phyloP scores from a whole-genome alignment of 2,888 invertebrate genomes.

The Leptothorax acervorum region DNA sequence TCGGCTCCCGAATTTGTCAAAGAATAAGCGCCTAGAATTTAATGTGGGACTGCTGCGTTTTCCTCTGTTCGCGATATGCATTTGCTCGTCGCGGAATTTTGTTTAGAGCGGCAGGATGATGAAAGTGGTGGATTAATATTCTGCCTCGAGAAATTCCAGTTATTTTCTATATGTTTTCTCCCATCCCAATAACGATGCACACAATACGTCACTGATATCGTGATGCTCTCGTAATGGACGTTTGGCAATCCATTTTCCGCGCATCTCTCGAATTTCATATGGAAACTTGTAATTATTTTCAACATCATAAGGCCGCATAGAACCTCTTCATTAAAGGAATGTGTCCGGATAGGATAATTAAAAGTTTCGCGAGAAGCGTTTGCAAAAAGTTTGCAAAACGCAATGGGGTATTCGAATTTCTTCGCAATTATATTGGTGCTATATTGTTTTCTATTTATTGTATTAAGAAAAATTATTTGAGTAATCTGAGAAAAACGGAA shows the following conservation, averaged over 20 bases:
- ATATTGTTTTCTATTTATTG: background rate
- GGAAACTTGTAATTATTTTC: conserved; percentile 78
- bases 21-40: conserved; percentile 28
- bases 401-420: conserved; percentile 56
- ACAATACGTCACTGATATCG: conserved; percentile 47
- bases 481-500: background rate
- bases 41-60: background rate
- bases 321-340: conserved; percentile 75
- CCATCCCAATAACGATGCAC: background rate
- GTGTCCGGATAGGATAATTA: conserved; percentile 73
- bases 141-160: conserved; percentile 50
- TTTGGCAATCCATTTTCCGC: conserved; percentile 25
- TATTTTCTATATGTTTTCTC: conserved; percentile 10
- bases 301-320: conserved; percentile 61
- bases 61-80: conserved; percentile 1
- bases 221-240: conserved; percentile 4
- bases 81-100: conserved; percentile 21
- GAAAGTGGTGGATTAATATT: conserved; percentile 54
- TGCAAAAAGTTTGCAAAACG: conserved; percentile 42
- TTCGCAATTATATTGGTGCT: conserved; percentile 42
- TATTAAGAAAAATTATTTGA: background rate
- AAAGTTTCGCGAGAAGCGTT: conserved; percentile 71
- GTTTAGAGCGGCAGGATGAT: conserved; percentile 15
- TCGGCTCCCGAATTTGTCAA: conserved; percentile 12
- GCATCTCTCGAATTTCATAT: conserved; percentile 54